Conservation (phyloP, 2,888 invertebrate species). For the Metallyticus violacea region DNA sequence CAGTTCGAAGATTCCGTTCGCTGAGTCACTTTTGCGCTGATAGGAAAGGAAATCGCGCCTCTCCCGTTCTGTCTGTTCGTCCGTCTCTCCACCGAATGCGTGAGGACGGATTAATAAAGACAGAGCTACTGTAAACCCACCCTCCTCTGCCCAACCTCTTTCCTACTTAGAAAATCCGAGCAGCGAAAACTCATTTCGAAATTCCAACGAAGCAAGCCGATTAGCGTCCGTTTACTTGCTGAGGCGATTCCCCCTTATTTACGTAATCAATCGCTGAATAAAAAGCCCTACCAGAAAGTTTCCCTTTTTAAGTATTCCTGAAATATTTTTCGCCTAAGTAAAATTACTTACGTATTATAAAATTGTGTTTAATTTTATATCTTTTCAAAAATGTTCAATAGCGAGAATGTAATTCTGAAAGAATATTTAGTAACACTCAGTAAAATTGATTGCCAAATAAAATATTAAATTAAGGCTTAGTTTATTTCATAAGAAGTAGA, state of each 20-base stretch:
- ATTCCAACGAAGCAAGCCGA: constrained; percentile 26
- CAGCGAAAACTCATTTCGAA: constrained; percentile 26
- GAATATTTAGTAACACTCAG: background rate
- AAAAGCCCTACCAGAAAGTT: background rate
- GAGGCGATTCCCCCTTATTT: background rate
- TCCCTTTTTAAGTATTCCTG: background rate
- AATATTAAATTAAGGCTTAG: too few relatives aligned
- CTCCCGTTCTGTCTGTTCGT: background rate
- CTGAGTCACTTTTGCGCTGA: background rate
- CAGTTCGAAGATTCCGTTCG: too few relatives aligned
- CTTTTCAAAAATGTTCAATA: background rate
- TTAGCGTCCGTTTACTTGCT: constrained; percentile 12
- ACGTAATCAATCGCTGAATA: constrained; percentile 2
- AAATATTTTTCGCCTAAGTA: background rate
- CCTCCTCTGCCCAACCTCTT: background rate
- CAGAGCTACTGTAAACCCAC: constrained; percentile 2
- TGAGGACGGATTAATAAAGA: constrained; percentile 15
- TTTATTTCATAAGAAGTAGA: too few relatives aligned
- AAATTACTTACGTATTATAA: background rate
- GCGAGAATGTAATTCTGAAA: background rate
- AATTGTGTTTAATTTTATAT: background rate
- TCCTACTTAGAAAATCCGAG: constrained; percentile 7
- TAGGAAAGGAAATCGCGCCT: background rate
- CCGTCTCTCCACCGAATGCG: background rate
- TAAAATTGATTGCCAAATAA: too few relatives aligned